Base-by-base conservation (phyloP, 2,113 vertebrate species). In the Lepidothrix coronata region DNA sequence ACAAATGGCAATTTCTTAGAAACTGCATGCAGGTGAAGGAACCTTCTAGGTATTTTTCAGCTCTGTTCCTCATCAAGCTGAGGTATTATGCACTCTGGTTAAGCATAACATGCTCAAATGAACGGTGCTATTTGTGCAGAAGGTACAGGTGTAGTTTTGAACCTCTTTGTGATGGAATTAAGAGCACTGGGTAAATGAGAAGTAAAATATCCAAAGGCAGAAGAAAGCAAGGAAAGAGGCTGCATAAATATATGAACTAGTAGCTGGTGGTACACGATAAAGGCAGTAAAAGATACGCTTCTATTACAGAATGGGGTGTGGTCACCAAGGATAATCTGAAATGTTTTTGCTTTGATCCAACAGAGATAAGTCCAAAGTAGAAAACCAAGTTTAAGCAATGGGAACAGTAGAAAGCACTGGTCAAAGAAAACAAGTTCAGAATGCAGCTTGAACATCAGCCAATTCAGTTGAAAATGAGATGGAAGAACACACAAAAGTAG, bases 81-180 rank as follows among this genome's bases (percentile, higher is more conserved):
- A 75, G 39, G 35, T 55, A 6, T 16, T 58, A 77, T 30, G 91
- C 72, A 39, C 33, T 51, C 48, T 52, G 23, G 9, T 59, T 46
- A 84, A 59, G 57, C n/a, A 74, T 4, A 67, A 75, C 81, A n/a
- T 43, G 51, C 39, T 68, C 52, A 82, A 8, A 52, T 23, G 27
- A 85, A 43, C 13, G 18, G 18, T n/a, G 37, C 33, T 85, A 30
- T 27, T 44, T 61, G 19, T 79, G 61, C 57, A 93, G 77, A 78
- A 93, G 39, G 68, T 28, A 43, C 0, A 15, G 27, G 10, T 33
- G 17, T 14, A 67, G n/a, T 37, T n/a, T 72, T 0, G 0, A 21
- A n/a, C n/a, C 55, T 71, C 35, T 79, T 19, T 52, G 19, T 81
- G 66, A 37, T 28, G 10, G 37, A 88, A 65, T 59, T 33, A 89